These are phyloP conservation scores for Neopipo cinnamomea DNA, from an alignment of 2,113 vertebrate genomes.

Conservation along the genomic window DNA sequence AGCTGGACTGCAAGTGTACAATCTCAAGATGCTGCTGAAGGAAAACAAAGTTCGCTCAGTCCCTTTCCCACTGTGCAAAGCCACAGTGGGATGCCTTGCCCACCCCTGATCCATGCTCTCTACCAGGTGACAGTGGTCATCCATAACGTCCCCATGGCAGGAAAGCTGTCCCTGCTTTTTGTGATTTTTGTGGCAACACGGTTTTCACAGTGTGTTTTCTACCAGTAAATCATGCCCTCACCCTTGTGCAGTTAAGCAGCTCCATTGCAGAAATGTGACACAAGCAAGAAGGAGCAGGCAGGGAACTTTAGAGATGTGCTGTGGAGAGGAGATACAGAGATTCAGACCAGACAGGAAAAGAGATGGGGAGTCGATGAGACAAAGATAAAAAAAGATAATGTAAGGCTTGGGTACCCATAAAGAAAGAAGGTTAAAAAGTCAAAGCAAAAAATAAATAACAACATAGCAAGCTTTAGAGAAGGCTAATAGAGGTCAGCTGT, in stretches of 20 bases:
- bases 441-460: background rate
- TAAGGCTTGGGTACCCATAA: background rate
- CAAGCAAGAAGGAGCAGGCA: background rate
- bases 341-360: background rate
- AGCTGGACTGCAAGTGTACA: background rate
- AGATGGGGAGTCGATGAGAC: background rate
- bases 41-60: background rate
- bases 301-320: background rate
- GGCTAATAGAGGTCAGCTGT: background rate
- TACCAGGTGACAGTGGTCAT: background rate
- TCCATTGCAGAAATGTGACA: background rate
- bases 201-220: background rate
- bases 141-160: accelerated
- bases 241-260: background rate
- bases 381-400: background rate
- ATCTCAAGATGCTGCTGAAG: background rate
- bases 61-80: background rate
- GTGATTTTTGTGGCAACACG: background rate
- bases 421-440: background rate
- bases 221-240: background rate
- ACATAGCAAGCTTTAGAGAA: background rate
- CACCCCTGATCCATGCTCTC: background rate
- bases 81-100: background rate
- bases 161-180: background rate
- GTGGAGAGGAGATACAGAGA: background rate